phyloP scores from a whole-genome alignment of 2,888 invertebrate species.

The Matsumyia berberina region DNA sequence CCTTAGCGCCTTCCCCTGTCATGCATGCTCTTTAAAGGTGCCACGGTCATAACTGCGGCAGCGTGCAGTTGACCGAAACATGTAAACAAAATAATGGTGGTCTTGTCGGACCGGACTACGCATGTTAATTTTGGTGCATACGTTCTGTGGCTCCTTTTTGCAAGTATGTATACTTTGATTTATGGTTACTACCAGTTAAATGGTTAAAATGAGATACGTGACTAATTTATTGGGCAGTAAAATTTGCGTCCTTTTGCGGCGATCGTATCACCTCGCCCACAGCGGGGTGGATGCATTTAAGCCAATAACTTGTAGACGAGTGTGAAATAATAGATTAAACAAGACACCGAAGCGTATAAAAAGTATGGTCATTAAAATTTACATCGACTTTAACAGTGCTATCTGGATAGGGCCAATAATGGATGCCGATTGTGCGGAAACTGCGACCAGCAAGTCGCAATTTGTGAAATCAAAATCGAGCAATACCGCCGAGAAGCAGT shows the following conservation, averaged over 20 bases:
- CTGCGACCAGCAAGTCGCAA: too few species aligned
- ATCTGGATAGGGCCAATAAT: too few species aligned
- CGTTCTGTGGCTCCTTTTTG: constrained; percentile 2
- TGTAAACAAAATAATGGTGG: constrained; percentile 54
- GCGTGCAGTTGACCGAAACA: constrained; percentile 47
- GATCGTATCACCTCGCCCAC: neutral
- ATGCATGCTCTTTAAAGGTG: constrained; percentile 50
- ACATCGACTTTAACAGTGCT: too few species aligned
- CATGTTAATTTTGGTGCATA: constrained; percentile 44
- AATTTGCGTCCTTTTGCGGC: constrained; percentile 29
- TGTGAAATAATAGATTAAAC: constrained; percentile 7
- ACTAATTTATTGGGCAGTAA: constrained; percentile 37
- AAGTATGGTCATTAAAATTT: neutral
- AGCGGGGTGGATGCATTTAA: constrained; percentile 8
- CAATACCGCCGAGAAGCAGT: too few species aligned
- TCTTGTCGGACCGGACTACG: constrained; percentile 61
- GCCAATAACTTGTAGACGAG: neutral
- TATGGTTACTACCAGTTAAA: constrained; percentile 50
- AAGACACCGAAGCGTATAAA: neutral
- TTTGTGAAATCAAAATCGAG: too few species aligned
- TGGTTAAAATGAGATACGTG: constrained; percentile 41
- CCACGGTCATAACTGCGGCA: constrained; percentile 46
- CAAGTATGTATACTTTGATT: constrained; percentile 40
- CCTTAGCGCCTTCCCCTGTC: constrained; percentile 47
- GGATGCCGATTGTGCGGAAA: too few species aligned